Conservation (phyloP, 2,888 invertebrate genomes). For the Carpatolechia fugitivella region DNA sequence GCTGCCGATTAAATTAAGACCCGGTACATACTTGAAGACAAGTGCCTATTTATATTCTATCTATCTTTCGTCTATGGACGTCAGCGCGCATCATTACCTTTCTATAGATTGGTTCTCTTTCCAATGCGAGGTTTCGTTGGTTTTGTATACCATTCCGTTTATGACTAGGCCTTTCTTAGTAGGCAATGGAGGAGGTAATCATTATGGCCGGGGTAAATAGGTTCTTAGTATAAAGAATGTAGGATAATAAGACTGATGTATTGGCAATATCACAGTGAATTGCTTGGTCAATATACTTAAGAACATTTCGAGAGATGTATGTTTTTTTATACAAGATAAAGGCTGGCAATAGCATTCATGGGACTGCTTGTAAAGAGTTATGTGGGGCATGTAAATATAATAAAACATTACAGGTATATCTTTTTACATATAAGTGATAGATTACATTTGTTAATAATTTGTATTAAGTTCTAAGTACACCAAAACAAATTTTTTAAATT, state of each 20-base stretch:
- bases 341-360: no score
- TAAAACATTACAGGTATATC: no score
- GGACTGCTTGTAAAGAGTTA: no score
- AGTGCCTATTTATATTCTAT: not conserved
- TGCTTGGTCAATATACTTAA: not conserved
- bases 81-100: slow-evolving; percentile 62
- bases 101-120: slow-evolving; percentile 46
- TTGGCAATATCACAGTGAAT: not conserved
- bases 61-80: not conserved
- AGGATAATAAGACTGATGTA: not conserved
- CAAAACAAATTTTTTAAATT: no score
- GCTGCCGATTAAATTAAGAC: no score
- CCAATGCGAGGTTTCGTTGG: slow-evolving; percentile 29
- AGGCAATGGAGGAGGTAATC: slow-evolving; percentile 12
- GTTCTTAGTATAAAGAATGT: not conserved
- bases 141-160: slow-evolving; percentile 21
- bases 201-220: not conserved
- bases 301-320: not conserved
- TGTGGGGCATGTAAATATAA: no score
- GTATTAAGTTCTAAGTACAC: no score
- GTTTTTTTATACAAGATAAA: no score
- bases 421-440: no score
- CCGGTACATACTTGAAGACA: not conserved
- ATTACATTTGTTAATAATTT: no score
- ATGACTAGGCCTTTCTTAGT: slow-evolving; percentile 15